A percentile compares a stretch with the other conserved stretches of the same genome.
Evolutionary conservation across 2,113 vertebrate species (phyloP).

Genomic region (Heterochromis multidens): DNA sequence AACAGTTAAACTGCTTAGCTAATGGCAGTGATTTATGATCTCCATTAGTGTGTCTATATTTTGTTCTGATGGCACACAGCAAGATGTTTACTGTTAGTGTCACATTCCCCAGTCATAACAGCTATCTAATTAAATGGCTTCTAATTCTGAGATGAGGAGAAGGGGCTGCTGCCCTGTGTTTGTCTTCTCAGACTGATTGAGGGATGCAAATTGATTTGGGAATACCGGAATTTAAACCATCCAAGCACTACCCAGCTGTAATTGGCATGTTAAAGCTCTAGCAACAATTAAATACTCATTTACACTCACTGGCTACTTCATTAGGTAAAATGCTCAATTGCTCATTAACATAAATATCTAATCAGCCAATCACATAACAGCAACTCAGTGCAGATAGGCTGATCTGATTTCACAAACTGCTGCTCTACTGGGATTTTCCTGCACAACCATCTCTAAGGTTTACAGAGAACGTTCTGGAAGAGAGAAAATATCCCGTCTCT

Average conservation of each 20-base stretch:
- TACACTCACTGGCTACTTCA: background rate
- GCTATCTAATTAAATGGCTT: constrained; percentile 22
- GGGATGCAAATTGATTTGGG: constrained; percentile 39
- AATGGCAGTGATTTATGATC: background rate
- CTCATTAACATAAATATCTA: background rate
- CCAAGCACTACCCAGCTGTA: background rate
- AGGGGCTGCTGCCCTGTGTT: constrained; percentile 2
- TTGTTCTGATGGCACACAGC: background rate
- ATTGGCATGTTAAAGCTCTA: background rate
- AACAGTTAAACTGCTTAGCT: background rate
- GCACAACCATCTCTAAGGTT: background rate
- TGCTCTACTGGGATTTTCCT: background rate
- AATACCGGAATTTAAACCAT: constrained; percentile 31
- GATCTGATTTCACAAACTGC: too few species aligned
- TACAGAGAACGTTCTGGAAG: background rate
- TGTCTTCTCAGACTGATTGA: background rate
- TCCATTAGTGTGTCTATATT: background rate
- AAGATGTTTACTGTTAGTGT: background rate
- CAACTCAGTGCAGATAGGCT: background rate
- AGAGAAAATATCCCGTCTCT: background rate
- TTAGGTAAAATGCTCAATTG: background rate
- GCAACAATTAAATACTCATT: background rate
- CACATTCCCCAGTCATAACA: background rate
- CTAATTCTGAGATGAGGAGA: background rate
- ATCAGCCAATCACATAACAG: background rate